These are phyloP conservation scores for Allacma fusca DNA, from an alignment of 2,888 invertebrate species.

Conservation along the genomic window DNA sequence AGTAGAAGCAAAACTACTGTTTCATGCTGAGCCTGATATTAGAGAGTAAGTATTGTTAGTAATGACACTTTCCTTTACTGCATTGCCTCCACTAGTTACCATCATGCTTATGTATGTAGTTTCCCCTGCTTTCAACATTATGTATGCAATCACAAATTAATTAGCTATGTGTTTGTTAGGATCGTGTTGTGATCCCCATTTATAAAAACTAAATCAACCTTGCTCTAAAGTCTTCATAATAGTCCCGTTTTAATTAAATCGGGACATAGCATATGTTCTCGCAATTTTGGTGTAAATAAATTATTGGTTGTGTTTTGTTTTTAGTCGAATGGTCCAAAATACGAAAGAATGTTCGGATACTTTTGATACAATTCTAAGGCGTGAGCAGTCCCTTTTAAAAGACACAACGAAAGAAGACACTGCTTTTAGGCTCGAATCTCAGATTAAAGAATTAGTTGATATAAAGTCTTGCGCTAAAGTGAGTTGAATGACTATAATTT, in stretches of 20 bases:
- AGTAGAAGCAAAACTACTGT: constrained; percentile 14
- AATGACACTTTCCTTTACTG: too few species aligned
- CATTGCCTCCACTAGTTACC: too few species aligned
- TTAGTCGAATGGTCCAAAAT: constrained; percentile 24
- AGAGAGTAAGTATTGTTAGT: constrained; percentile 26
- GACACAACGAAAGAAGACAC: not conserved
- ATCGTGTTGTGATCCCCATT: too few species aligned
- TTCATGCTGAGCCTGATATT: not conserved
- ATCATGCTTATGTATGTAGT: too few species aligned
- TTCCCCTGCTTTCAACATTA: too few species aligned
- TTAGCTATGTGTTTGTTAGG: too few species aligned
- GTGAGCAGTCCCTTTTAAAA: not conserved
- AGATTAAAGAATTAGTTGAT: constrained; percentile 34
- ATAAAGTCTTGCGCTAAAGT: constrained; percentile 22
- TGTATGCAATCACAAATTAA: too few species aligned
- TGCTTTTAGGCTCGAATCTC: not conserved
- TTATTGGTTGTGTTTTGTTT: not conserved
- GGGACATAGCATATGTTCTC: too few species aligned
- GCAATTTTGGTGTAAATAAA: too few species aligned
- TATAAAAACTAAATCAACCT: too few species aligned
- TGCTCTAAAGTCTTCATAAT: too few species aligned
- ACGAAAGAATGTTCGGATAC: constrained; percentile 1
- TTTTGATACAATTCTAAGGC: not conserved
- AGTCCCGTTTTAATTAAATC: too few species aligned
- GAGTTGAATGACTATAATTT: not conserved